Base-by-base conservation (phyloP, 37 sponge, comb jelly and placozoan species). In the Chondrilla cf. caribensis region DNA sequence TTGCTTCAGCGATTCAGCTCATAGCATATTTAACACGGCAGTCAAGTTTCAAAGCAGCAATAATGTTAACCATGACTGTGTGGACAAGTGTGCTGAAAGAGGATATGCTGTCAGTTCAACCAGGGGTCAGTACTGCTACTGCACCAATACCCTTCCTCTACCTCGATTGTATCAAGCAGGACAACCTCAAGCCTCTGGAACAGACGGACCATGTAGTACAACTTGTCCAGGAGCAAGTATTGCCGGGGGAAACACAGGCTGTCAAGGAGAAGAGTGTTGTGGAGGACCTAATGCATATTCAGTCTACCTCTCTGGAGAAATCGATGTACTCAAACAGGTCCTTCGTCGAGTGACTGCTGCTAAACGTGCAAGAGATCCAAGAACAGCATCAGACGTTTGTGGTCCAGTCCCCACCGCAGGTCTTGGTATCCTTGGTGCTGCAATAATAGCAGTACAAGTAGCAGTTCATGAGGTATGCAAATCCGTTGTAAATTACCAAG, bases 241-340 rank as follows among this genome's bases (percentile, higher is more conserved):
- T 29, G 64, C 64, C 7, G 29, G 64, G 5, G 6, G 29, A 4
- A n/a, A 15, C 6, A 15, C 29, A 62, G 64, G 6, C 15, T 62
- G 64, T 62, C 29, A 29, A 29, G 64, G 64, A 29, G 22, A 6
- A 19, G 64, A 62, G 22, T 62, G 64, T 28, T 62, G 64, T 62
- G 64, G 64, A 29, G 64, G 64, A 62, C 64, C 64, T 5, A n/a
- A 62, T 6, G 64, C 64, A 62, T 62, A 62, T 15, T 62, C 64
- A 6, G 64, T 62, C 29, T 62, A 62, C 64, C 64, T 62, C 29
- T n/a, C 29, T 29, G 64, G 64, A 62, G 25, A n/a, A 15, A 62
- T 62, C 7, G 64, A 62, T 62, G 64, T n/a, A 19, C 29, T 62
- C 29, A 62, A 62, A 28, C 64, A 62, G 29, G 18, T 62, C 15